Percentiles rank a stretch among this genome's conserved stretches.
Conservation (phyloP, 2,888 invertebrate genomes). For the Napeogenes sylphis region DNA sequence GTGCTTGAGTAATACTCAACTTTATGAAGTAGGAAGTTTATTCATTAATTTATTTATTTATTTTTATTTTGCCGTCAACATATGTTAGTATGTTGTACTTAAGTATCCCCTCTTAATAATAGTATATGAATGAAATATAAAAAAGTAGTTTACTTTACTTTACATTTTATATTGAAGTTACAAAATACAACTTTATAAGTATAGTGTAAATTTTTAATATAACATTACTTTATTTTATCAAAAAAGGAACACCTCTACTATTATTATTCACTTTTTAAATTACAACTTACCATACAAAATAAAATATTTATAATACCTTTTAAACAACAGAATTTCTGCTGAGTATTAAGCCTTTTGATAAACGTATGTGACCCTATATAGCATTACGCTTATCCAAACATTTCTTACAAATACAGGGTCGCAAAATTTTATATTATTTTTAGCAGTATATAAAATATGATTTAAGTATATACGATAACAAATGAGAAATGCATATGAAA, state of each 20-base stretch:
- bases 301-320: background rate
- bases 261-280: background rate
- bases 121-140: too few species aligned
- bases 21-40: too few species aligned
- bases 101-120: too few species aligned
- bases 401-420: background rate
- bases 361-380: background rate
- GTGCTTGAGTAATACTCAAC: too few species aligned
- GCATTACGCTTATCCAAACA: background rate
- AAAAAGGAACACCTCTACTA: background rate
- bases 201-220: too few species aligned
- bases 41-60: too few species aligned
- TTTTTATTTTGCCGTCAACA: too few species aligned
- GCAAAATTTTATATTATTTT: background rate
- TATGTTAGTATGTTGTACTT: too few species aligned
- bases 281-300: background rate
- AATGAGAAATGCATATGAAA: too few species aligned
- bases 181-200: too few species aligned
- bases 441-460: background rate
- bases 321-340: background rate
- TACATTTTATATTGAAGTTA: too few species aligned
- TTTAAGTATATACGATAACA: background rate
- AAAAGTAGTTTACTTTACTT: too few species aligned
- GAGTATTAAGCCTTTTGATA: background rate
- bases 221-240: background rate